These are phyloP conservation scores for Palythoa caribaeorum DNA, from an alignment of 92 coral and sea anemone genomes.

Conservation along the genomic window DNA sequence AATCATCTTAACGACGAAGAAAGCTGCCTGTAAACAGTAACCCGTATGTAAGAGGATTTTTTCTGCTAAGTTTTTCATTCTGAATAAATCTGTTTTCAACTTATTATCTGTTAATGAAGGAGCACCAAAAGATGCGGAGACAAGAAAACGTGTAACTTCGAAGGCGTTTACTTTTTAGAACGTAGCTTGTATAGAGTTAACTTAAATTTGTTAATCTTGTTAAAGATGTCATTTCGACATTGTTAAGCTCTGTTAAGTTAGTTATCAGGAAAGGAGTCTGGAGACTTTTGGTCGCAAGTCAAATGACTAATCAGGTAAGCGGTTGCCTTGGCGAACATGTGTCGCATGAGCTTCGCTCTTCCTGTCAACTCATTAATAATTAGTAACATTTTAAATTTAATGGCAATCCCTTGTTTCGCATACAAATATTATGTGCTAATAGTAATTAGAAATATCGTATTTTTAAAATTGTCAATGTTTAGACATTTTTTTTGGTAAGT, in stretches of 20 bases:
- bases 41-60: too few relatives aligned
- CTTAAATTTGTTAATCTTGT: background rate
- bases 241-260: background rate
- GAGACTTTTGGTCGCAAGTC: constrained; percentile 43
- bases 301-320: constrained; percentile 22
- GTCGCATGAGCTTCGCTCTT: constrained; percentile 7
- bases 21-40: too few relatives aligned
- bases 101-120: too few relatives aligned
- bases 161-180: background rate
- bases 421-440: constrained; percentile 22
- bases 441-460: constrained; percentile 7
- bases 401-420: constrained; percentile 26
- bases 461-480: background rate
- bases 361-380: constrained; percentile 29
- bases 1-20: too few relatives aligned
- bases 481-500: background rate
- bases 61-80: too few relatives aligned
- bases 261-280: background rate
- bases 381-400: constrained; percentile 39
- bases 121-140: background rate
- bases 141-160: background rate
- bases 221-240: background rate
- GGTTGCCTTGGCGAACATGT: constrained; percentile 52
- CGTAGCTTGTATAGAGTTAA: background rate
- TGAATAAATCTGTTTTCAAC: too few relatives aligned